phyloP scores from a whole-genome alignment of 2,797 vertebrate genomes.

The Macropus fuliginosus region DNA sequence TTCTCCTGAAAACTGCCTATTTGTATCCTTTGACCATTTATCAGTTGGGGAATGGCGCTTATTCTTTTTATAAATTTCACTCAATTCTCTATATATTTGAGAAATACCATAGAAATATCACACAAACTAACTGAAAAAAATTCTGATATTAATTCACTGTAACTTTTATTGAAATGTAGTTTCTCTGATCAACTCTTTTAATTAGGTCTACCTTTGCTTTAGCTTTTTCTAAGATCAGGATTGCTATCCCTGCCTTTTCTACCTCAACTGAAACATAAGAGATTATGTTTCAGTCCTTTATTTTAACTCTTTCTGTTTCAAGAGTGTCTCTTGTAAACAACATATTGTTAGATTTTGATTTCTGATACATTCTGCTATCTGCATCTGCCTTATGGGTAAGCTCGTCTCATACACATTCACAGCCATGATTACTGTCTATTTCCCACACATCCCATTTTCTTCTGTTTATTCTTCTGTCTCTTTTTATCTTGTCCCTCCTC shows the following conservation, averaged over 20 bases:
- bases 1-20: background rate
- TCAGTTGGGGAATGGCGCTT: background rate
- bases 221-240: background rate
- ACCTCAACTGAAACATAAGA: background rate
- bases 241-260: background rate
- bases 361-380: background rate
- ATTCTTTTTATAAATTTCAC: background rate
- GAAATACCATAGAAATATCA: too few relatives aligned
- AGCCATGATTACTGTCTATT: background rate
- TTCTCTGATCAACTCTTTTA: background rate
- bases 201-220: background rate
- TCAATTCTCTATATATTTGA: background rate
- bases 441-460: background rate
- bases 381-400: background rate
- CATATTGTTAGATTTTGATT: background rate
- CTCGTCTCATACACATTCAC: background rate
- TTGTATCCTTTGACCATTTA: background rate
- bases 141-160: background rate
- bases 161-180: background rate
- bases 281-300: background rate
- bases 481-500: background rate
- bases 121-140: too few relatives aligned
- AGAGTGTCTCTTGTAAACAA: background rate
- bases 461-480: background rate
- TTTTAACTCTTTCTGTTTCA: background rate